Percentiles rank a stretch among this genome's conserved stretches.
phyloP scores from a whole-genome alignment of 1,140 invertebrate species.

The Listronotus bonariensis region DNA sequence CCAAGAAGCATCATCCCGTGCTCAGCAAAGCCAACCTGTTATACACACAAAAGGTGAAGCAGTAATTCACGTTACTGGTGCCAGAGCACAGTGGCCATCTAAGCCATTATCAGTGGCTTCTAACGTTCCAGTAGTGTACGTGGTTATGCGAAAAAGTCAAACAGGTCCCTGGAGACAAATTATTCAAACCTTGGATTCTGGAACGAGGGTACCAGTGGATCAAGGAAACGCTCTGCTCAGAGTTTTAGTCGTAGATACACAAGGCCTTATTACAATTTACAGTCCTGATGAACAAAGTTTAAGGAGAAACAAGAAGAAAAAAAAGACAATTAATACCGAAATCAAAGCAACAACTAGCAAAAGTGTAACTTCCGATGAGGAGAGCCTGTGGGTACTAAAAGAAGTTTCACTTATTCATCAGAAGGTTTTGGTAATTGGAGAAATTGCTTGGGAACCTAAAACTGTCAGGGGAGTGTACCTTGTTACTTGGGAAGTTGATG shows the following conservation, averaged over 20 bases:
- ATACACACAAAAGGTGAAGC: constrained; percentile 70
- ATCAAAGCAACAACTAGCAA: constrained; percentile 63
- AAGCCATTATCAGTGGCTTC: constrained; percentile 59
- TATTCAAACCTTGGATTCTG: constrained; percentile 65
- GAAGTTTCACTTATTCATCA: constrained; percentile 72
- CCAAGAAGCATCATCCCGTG: constrained; percentile 61
- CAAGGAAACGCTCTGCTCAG: constrained; percentile 64
- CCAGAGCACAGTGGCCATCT: constrained; percentile 65
- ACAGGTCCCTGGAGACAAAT: constrained; percentile 69
- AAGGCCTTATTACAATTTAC: constrained; percentile 70
- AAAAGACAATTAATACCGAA: constrained; percentile 63
- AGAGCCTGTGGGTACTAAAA: constrained; percentile 64
- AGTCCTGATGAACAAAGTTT: constrained; percentile 62
- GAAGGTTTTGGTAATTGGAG: constrained; percentile 73
- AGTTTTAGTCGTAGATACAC: constrained; percentile 67
- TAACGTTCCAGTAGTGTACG: constrained; percentile 65
- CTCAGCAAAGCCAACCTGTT: constrained; percentile 63
- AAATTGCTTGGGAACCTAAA: constrained; percentile 74
- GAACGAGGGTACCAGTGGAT: constrained; percentile 62
- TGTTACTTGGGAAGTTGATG: constrained; percentile 82
- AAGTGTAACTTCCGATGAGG: constrained; percentile 56
- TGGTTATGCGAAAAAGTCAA: constrained; percentile 66
- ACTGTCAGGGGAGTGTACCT: constrained; percentile 69
- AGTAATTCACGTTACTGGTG: constrained; percentile 63
- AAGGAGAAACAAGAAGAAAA: constrained; percentile 53